A percentile compares a stretch with the other conserved stretches of the same genome.
Conservation (phyloP, 2,797 vertebrate genomes). For the Synaphobranchus kaupii region DNA sequence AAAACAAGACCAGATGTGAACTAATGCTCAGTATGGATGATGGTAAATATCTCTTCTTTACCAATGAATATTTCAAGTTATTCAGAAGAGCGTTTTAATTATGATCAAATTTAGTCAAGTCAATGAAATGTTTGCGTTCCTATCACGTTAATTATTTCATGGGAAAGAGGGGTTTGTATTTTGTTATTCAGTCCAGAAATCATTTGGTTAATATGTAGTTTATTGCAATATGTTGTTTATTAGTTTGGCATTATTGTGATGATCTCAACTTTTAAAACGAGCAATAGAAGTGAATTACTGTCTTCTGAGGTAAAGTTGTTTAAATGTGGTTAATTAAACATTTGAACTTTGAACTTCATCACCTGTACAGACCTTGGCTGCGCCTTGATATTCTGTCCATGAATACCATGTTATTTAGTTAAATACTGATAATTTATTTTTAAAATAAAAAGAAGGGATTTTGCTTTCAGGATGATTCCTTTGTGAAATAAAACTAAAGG, state of each 20-base stretch:
- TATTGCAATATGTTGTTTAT: neutral
- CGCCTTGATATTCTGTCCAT: neutral
- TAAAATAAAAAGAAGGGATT: neutral
- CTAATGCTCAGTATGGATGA: conserved; percentile 78
- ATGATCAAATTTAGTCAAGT: neutral
- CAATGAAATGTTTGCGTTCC: neutral
- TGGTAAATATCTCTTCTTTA: conserved; percentile 68
- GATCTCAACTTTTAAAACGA: neutral
- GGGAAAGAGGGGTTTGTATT: neutral
- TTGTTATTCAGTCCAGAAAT: neutral
- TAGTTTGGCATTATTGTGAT: neutral
- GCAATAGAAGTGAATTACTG: neutral
- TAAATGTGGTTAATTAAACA: conserved; percentile 5
- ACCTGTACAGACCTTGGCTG: too few species aligned
- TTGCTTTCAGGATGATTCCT: neutral
- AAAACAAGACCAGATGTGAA: conserved; percentile 72
- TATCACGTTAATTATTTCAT: neutral
- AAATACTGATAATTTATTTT: neutral
- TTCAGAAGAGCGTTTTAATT: neutral
- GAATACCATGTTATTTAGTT: neutral
- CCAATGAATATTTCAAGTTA: neutral
- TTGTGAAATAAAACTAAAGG: neutral
- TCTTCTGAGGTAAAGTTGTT: neutral
- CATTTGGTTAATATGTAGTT: neutral
- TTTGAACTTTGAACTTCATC: conserved; percentile 56